Evolutionary conservation across 2,113 vertebrate species (phyloP).

Genomic region (Hydropotes inermis): DNA sequence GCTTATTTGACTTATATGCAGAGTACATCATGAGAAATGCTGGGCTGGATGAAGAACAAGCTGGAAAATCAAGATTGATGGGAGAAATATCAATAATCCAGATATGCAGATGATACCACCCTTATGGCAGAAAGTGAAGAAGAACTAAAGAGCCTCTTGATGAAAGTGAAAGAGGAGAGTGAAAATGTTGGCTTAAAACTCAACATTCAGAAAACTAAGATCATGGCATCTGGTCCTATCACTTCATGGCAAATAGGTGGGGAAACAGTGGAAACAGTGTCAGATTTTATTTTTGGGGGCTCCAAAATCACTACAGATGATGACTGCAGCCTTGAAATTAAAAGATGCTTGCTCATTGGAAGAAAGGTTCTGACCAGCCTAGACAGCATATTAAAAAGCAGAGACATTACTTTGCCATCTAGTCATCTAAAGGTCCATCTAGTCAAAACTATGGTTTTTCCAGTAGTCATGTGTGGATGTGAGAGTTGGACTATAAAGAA

Average conservation of each 20-base stretch:
- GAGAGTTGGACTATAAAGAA: neutral
- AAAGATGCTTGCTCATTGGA: neutral
- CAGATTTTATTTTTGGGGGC: accelerated
- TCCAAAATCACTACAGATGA: neutral
- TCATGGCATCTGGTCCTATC: neutral
- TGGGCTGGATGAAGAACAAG: neutral
- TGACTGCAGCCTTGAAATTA: neutral
- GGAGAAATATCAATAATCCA: neutral
- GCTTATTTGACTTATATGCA: neutral
- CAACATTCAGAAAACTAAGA: neutral
- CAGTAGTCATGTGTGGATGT: neutral
- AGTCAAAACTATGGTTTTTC: neutral
- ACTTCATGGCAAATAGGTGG: neutral
- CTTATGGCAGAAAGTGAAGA: neutral
- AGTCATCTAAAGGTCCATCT: neutral
- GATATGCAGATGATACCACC: neutral
- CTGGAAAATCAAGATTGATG: neutral
- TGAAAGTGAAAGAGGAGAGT: neutral
- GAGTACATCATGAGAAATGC: neutral
- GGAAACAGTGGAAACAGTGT: neutral
- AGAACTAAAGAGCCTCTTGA: neutral
- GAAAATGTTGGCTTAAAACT: neutral
- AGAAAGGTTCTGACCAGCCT: neutral
- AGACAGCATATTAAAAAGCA: neutral
- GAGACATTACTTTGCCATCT: neutral